These are phyloP conservation scores for Fundulus diaphanus DNA, from an alignment of 2,797 vertebrate genomes.

Conservation along the genomic window DNA sequence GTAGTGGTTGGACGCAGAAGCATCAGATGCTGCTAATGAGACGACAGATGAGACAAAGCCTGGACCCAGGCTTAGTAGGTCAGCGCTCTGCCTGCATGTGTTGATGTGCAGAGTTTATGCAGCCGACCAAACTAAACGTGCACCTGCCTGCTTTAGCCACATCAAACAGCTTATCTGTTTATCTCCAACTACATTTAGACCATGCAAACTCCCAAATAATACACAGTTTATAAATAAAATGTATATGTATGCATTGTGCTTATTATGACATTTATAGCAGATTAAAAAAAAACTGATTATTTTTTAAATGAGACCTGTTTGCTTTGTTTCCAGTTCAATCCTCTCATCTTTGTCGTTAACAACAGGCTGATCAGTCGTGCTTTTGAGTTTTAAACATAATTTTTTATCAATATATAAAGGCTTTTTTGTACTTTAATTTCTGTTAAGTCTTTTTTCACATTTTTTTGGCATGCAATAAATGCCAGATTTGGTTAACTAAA, in stretches of 20 bases:
- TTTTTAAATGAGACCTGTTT: not conserved
- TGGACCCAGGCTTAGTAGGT: not conserved
- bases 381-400: not conserved
- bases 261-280: not conserved
- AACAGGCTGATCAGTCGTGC: not conserved
- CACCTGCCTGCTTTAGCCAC: not conserved
- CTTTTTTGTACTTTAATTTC: too few relatives aligned
- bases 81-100: not conserved
- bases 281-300: not conserved
- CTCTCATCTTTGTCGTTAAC: not conserved
- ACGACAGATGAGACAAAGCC: not conserved
- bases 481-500: too few relatives aligned
- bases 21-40: conserved; percentile 6
- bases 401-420: too few relatives aligned
- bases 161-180: not conserved
- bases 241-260: not conserved
- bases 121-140: not conserved
- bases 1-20: not conserved
- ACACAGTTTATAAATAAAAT: not conserved
- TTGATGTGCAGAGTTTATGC: not conserved
- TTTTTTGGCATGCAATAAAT: too few relatives aligned
- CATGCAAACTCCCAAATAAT: not conserved
- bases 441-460: too few relatives aligned
- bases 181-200: not conserved
- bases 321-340: not conserved